Percentiles rank a stretch among this genome's conserved stretches.
These are phyloP conservation scores for Drosophila ohnishii DNA, from an alignment of 1,140 invertebrate genomes.

Conservation along the genomic window DNA sequence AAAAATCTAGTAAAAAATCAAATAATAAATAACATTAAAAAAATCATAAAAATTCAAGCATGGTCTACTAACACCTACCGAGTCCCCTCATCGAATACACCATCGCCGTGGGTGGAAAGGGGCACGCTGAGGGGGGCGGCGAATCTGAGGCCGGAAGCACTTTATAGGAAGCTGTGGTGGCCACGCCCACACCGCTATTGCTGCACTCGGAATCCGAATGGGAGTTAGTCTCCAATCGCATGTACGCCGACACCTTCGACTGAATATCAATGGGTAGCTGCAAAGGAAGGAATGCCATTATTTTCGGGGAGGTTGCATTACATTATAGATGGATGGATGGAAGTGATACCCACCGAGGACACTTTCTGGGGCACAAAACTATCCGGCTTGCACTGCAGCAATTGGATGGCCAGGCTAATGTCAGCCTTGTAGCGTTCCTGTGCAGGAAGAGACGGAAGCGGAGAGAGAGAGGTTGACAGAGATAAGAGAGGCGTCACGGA, in stretches of 20 bases:
- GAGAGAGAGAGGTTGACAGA: slow-evolving; percentile 12
- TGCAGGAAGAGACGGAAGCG: slow-evolving; percentile 79
- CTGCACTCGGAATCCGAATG: slow-evolving; percentile 83
- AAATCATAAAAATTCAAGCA: slow-evolving; percentile 58
- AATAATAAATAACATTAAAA: slow-evolving; percentile 14
- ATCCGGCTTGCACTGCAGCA: slow-evolving; percentile 96
- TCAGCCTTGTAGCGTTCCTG: slow-evolving; percentile 97
- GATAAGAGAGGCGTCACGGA: slow-evolving; percentile 63
- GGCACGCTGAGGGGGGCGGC: slow-evolving; percentile 78
- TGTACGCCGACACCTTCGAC: slow-evolving; percentile 92
- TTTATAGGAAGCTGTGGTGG: slow-evolving; percentile 82
- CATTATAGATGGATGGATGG: slow-evolving; percentile 8
- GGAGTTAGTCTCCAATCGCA: slow-evolving; percentile 87
- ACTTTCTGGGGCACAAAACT: slow-evolving; percentile 97
- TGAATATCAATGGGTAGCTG: slow-evolving; percentile 95
- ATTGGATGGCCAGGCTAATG: slow-evolving; percentile 96
- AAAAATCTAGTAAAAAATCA: slow-evolving; percentile 25
- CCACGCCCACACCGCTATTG: slow-evolving; percentile 77
- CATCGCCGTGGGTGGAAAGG: slow-evolving; percentile 94
- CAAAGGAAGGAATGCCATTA: slow-evolving; percentile 11
- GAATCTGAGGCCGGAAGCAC: slow-evolving; percentile 83
- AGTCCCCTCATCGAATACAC: slow-evolving; percentile 89
- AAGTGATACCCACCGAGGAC: slow-evolving; percentile 89
- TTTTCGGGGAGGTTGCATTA: not conserved
- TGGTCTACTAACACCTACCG: slow-evolving; percentile 84